Percentiles rank a stretch among this genome's conserved stretches.
Evolutionary conservation across 2,888 invertebrate species (phyloP).

Genomic region (Asteroscopus sphinx): DNA sequence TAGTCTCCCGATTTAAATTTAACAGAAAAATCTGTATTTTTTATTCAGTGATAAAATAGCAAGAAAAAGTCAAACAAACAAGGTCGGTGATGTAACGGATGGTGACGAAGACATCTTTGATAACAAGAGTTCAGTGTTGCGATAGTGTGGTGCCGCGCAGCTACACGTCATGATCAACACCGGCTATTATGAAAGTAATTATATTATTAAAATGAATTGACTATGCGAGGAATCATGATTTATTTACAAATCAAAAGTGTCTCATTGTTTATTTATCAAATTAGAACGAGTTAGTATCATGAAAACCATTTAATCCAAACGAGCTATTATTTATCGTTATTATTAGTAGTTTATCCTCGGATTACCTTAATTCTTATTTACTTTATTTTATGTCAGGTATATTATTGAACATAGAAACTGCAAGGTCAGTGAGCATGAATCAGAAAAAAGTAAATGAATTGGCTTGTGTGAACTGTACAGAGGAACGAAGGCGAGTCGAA

Average conservation of each 20-base stretch:
- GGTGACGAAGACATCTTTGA: conserved; percentile 75
- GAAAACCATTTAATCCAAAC: conserved; percentile 10
- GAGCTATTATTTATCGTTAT: neutral
- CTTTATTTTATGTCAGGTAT: conserved; percentile 4
- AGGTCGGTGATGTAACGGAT: conserved; percentile 85
- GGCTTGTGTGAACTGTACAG: conserved; percentile 58
- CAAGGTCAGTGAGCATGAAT: conserved; percentile 41
- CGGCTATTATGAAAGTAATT: conserved; percentile 56
- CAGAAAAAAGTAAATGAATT: conserved; percentile 52
- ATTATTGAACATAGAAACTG: conserved; percentile 23
- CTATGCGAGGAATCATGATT: conserved; percentile 46
- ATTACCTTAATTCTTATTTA: conserved; percentile 1
- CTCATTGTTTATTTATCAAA: conserved; percentile 38
- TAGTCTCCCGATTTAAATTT: too few species aligned
- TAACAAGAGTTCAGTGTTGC: conserved; percentile 74
- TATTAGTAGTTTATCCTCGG: neutral
- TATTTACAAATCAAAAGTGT: conserved; percentile 54
- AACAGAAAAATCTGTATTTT: conserved; percentile 17
- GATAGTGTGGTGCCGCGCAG: conserved; percentile 60
- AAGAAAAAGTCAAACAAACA: conserved; percentile 83
- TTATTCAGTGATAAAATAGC: conserved; percentile 58
- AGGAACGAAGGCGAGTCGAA: conserved; percentile 66
- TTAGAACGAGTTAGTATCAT: conserved; percentile 2
- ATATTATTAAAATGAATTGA: conserved; percentile 51
- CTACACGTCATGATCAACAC: conserved; percentile 67